Evolutionary conservation across 2,888 invertebrate species (phyloP), one percentile per base, ranked within the genome.

Genomic region (Dioctria rufipes): DNA sequence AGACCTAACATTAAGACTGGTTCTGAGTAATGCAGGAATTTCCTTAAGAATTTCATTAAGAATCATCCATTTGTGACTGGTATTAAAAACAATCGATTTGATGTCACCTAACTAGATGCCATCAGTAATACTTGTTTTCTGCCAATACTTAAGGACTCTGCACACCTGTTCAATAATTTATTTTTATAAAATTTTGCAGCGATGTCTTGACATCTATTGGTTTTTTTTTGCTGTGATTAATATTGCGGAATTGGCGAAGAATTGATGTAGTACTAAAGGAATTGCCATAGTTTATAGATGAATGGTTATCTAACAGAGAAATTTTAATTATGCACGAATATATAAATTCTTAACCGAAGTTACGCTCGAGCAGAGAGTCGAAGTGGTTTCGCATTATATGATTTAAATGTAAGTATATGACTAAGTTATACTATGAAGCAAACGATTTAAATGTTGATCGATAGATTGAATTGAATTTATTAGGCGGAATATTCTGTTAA

Each of bases 31-130:
- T 66, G 51, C 66, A 9, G 78, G 78, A 78, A 78, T 78, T 78
- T 78, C 66, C 63, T 78, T 11, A 78, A 78, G 78, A 78, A 78
- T 78, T 78, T 63, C 78, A 78, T 78, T 78, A 78, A 78, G 66
- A 78, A 66, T 42, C 78, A 67, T 75, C 78, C 75, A 61, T 13
- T 75, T 75, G 60, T 58, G 75, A 42, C 60, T 75, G 75, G 75
- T 42, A 75, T 60, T 61, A 75, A 75, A 75, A 75, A 75, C 75
- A 75, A 75, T 75, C 75, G 75, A 61, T 75, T 75, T 46, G 60
- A 75, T 75, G 75, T 75, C 75, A 75, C 75, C 75, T 75, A 75
- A 75, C 75, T 75, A 75, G 58, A 75, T 75, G 75, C 75, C 75
- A 25, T 25, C 25, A 25, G 25, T 25, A 75, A 60, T 60, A 40